A percentile compares a stretch with the other conserved stretches of the same genome.
Conservation (phyloP, 2,888 invertebrate genomes). For the Parnassius smintheus region DNA sequence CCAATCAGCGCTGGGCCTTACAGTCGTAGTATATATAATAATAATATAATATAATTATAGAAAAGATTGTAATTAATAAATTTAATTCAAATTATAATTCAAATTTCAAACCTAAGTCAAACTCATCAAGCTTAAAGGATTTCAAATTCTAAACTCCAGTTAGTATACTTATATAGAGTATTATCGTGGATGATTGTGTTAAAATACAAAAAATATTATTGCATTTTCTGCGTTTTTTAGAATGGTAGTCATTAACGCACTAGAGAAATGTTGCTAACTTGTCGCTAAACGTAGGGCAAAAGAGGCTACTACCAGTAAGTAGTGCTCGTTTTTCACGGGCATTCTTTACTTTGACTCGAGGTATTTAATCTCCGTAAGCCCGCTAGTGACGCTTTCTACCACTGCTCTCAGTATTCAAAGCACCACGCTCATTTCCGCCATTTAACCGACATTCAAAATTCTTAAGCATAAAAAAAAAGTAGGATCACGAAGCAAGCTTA, state of each 20-base stretch:
- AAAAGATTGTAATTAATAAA: too few relatives aligned
- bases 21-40: too few relatives aligned
- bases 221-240: constrained; percentile 18
- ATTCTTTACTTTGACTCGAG: constrained; percentile 38
- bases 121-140: constrained; percentile 14
- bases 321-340: constrained; percentile 33
- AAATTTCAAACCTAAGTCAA: too few relatives aligned
- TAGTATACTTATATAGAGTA: too few relatives aligned
- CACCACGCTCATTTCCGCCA: constrained; percentile 40
- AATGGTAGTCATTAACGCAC: constrained; percentile 33
- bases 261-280: constrained; percentile 36
- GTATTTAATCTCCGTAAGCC: constrained; percentile 49
- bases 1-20: too few relatives aligned
- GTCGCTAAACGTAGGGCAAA: constrained; percentile 31
- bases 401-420: constrained; percentile 41
- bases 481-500: background rate
- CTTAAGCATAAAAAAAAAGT: constrained; percentile 24
- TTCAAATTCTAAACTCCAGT: background rate
- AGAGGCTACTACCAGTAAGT: constrained; percentile 42
- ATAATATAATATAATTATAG: too few relatives aligned
- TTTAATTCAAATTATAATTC: too few relatives aligned
- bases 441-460: constrained; percentile 32
- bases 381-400: constrained; percentile 39
- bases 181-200: constrained; percentile 19
- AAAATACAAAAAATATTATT: constrained; percentile 22